These are phyloP conservation scores for Paramormyrops hopkinsi DNA, from an alignment of 2,797 vertebrate species.

Conservation along the genomic window DNA sequence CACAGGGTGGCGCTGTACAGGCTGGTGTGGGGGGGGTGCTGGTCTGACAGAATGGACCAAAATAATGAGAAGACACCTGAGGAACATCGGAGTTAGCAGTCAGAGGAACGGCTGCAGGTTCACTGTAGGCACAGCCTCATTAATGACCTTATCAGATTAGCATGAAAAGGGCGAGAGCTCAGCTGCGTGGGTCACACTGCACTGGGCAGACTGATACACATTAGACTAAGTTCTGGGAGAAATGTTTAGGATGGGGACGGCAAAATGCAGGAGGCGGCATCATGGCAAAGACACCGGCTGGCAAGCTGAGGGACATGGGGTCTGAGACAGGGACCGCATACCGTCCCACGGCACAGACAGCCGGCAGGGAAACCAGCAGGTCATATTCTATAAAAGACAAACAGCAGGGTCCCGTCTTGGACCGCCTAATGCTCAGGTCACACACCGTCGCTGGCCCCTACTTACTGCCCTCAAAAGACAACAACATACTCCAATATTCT, in stretches of 20 bases:
- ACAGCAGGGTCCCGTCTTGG: not conserved
- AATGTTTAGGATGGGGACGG: not conserved
- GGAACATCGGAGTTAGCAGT: not conserved
- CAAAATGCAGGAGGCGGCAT: not conserved
- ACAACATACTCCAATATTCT: not conserved
- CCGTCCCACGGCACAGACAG: not conserved
- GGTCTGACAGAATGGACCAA: not conserved
- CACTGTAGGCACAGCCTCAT: not conserved
- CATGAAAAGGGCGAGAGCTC: not conserved
- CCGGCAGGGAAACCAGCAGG: not conserved
- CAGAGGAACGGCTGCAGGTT: not conserved
- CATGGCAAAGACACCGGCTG: not conserved
- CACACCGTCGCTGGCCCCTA: not conserved
- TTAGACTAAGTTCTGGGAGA: not conserved
- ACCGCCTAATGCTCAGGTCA: too few relatives aligned
- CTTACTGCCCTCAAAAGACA: not conserved
- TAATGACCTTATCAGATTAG: not conserved
- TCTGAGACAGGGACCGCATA: not conserved
- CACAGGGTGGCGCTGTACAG: not conserved
- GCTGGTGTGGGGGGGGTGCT: not conserved
- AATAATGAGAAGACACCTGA: not conserved
- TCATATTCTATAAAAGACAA: not conserved
- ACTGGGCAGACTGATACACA: not conserved
- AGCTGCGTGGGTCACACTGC: not conserved
- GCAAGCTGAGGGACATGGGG: not conserved